Evolutionary conservation across 2,113 vertebrate species (phyloP), one percentile per base, ranked within the genome.

Genomic region (Collichthys lucidus): DNA sequence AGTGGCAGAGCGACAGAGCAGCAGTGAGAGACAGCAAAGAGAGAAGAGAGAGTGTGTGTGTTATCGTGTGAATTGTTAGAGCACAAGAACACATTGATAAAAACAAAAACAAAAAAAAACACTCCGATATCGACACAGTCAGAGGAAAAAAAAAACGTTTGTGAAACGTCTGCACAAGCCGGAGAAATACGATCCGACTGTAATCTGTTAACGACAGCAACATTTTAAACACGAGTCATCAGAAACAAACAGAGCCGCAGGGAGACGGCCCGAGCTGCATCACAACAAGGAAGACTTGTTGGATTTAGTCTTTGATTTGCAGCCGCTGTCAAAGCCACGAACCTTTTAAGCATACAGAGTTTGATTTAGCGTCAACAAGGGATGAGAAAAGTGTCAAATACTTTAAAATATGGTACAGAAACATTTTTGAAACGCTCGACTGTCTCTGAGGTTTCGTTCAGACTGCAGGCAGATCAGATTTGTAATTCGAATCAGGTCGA

Each of bases 1-100:
- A 67, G 69, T 0, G 11, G 35, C 55, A 44, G 66, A 87, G 63
- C 42, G 47, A 78, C 55, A 69, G 49, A 59, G 14, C 74, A 64
- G 53, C 35, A 63, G 49, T 12, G 53, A 75, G 72, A 70, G 63
- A 55, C 49, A 42, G 55, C 9, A 35, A 53, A 62, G 62, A 63
- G 53, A 63, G 65, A 66, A 4, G 62, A 49, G 67, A 59, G 79
- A 47, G 64, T 42, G 78, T 29, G 8, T 31, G 35, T 40, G n/a
- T 22, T 4, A 22, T 3, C 31, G 57, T 31, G 57, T 42, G 31
- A 55, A 53, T 14, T 57, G 47, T 55, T 24, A 69, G 35, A 55
- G n/a, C 11, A 59, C 50, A 80, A 44, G 19, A 56, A 74, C 15
- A 53, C 44, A 8, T 57, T 66, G 10, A 40, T 40, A 40, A 40